Evolutionary conservation across 1,140 invertebrate species (phyloP), one percentile per base, ranked within the genome.

Genomic region (Paraescarpia echinospica): DNA sequence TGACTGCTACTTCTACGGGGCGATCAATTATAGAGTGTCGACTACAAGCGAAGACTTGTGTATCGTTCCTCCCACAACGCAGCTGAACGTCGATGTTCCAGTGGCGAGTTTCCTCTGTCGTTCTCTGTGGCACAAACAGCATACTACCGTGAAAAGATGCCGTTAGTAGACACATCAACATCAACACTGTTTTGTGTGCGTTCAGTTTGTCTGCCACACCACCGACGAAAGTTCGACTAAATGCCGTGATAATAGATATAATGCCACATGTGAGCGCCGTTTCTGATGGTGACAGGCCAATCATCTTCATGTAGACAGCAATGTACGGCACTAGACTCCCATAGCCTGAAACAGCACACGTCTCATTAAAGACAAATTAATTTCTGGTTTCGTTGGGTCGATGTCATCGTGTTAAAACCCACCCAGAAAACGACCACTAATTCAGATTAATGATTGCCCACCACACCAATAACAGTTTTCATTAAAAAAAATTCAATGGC

Each of bases 301-400:
- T 96, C 95, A 98, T 98, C 93, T 97, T 97, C 18, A 98, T 98
- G 95, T 98, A 97, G 2, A 97, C 97, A 41, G 98, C 97, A 93
- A 98, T 96, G 96, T 98, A 98, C 92, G 98, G 98, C 59, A 98
- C 97, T 89, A 98, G 96, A 88, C 98, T 97, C 90, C 98, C 98
- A 90, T 98, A 98, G 59, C 97, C 98, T 99, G 95, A 77, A 77
- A 77, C 59, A 77, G 59, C 9, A 22, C 22, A 77, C 22, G 59
- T 31, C n/a, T n/a, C n/a, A n/a, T n/a, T n/a, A n/a, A n/a, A n/a
- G n/a, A n/a, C n/a, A n/a, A 22, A 22, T 77, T 77, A 27, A 22
- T 77, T 18, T 0, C 12, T 31, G 27, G 59, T 77, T 77, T 22
- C 59, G 59, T 77, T 18, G 59, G 8, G 48, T 51, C 48, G 48